These are phyloP conservation scores for Paralichthys olivaceus DNA, from an alignment of 2,113 vertebrate species.

Conservation along the genomic window DNA sequence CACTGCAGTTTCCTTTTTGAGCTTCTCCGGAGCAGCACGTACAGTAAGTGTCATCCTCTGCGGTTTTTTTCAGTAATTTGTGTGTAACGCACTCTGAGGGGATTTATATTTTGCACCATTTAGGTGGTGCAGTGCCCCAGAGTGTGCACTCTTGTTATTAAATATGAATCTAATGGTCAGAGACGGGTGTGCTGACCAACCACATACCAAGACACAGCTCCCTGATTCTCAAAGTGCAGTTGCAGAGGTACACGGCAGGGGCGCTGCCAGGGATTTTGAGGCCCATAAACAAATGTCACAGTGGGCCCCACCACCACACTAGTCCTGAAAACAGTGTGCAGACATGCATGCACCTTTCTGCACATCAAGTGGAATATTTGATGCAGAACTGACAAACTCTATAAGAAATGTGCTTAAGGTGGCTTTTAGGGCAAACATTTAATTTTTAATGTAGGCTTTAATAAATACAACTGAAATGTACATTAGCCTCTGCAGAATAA, in stretches of 20 bases:
- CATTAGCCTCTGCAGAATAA: background rate
- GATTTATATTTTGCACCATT: conserved; percentile 22
- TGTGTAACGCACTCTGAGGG: background rate
- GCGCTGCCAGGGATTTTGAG: background rate
- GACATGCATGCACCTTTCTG: background rate
- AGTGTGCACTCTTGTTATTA: conserved; percentile 23
- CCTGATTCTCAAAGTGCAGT: conserved; percentile 35
- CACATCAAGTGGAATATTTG: background rate
- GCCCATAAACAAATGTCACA: background rate
- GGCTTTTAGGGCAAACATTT: background rate
- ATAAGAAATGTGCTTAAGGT: background rate
- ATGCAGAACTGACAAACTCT: background rate
- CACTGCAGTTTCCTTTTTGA: background rate
- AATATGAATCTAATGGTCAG: conserved; percentile 26
- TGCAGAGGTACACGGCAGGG: background rate
- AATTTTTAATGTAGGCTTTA: background rate
- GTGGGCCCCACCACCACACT: background rate
- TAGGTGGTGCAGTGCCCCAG: conserved; percentile 12
- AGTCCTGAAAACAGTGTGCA: background rate
- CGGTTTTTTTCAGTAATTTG: background rate
- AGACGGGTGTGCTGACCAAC: conserved; percentile 16
- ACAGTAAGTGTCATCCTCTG: background rate
- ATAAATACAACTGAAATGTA: background rate
- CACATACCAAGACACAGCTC: conserved; percentile 28
- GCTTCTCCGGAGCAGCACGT: background rate